These are phyloP conservation scores for Oceanodroma leucorhoa DNA, from an alignment of 2,797 vertebrate species.

Conservation along the genomic window DNA sequence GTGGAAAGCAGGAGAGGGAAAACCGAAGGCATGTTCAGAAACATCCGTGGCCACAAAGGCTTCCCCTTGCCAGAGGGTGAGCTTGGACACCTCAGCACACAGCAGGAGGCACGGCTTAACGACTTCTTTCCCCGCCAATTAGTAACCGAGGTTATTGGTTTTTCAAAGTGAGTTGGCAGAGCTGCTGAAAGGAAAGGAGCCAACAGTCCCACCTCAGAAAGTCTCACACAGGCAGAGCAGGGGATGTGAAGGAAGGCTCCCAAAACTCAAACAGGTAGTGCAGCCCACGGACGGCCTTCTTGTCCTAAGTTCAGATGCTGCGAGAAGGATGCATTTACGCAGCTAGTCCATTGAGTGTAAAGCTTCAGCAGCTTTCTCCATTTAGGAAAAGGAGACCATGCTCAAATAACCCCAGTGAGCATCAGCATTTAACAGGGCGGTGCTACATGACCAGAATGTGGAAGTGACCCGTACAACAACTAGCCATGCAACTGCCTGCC, in stretches of 20 bases:
- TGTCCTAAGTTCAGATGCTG: not conserved
- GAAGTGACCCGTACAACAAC: not conserved
- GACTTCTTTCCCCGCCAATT: rapidly evolving
- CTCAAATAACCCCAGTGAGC: not conserved
- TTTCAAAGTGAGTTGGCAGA: not conserved
- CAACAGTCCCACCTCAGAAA: not conserved
- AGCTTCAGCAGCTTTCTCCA: not conserved
- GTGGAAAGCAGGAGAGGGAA: not conserved
- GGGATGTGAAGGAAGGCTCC: not conserved
- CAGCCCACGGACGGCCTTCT: rapidly evolving
- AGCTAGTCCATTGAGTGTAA: not conserved
- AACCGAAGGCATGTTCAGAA: not conserved
- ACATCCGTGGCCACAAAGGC: not conserved
- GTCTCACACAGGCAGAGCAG: not conserved
- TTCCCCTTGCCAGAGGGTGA: not conserved
- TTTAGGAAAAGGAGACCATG: not conserved
- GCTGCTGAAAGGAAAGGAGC: not conserved
- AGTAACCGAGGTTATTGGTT: not conserved
- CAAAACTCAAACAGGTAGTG: not conserved
- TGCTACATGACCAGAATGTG: not conserved
- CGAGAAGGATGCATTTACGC: not conserved
- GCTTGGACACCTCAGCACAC: not conserved
- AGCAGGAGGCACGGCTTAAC: not conserved
- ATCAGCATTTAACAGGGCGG: not conserved
- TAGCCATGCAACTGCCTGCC: not conserved